Conservation (phyloP, 2,888 invertebrate genomes). For the Imbricaverruca yamaguchii region DNA sequence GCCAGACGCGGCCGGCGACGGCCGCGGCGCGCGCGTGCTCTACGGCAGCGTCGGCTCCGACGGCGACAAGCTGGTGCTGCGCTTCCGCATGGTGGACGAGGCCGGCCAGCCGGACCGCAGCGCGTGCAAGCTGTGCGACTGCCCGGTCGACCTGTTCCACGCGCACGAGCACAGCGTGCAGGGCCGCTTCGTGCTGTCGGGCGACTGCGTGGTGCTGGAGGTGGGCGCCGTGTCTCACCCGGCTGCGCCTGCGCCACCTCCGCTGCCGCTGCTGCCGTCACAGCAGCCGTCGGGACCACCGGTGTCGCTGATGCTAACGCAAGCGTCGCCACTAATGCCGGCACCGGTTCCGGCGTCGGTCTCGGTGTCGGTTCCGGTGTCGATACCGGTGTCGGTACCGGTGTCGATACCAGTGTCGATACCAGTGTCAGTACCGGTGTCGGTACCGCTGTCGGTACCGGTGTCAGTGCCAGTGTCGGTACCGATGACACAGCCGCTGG, state of each 20-base stretch:
- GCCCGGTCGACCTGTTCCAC: not conserved
- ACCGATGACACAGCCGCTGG: too few species aligned
- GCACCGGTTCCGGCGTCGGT: conserved; percentile 53
- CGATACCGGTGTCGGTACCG: not conserved
- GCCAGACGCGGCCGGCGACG: conserved; percentile 62
- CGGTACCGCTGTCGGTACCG: not conserved
- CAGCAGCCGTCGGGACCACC: conserved; percentile 36
- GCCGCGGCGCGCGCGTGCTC: conserved; percentile 66
- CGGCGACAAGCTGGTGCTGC: conserved; percentile 58
- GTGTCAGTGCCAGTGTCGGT: not conserved
- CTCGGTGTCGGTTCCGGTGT: not conserved
- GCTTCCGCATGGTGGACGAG: conserved; percentile 47
- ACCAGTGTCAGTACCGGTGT: not conserved
- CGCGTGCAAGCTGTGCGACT: not conserved
- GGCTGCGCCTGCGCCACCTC: conserved; percentile 55
- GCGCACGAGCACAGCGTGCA: conserved; percentile 57
- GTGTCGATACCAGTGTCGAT: too few species aligned
- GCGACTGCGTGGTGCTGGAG: conserved; percentile 57
- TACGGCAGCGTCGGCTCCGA: conserved; percentile 65
- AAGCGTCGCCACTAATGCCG: conserved; percentile 58
- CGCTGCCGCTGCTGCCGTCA: conserved; percentile 36
- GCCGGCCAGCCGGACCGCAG: conserved; percentile 7
- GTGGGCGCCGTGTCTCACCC: conserved; percentile 62
- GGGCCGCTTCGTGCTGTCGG: conserved; percentile 57
- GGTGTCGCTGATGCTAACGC: conserved; percentile 39